Base-by-base conservation (phyloP, 2,113 vertebrate genomes). In the Eptesicus fuscus region DNA sequence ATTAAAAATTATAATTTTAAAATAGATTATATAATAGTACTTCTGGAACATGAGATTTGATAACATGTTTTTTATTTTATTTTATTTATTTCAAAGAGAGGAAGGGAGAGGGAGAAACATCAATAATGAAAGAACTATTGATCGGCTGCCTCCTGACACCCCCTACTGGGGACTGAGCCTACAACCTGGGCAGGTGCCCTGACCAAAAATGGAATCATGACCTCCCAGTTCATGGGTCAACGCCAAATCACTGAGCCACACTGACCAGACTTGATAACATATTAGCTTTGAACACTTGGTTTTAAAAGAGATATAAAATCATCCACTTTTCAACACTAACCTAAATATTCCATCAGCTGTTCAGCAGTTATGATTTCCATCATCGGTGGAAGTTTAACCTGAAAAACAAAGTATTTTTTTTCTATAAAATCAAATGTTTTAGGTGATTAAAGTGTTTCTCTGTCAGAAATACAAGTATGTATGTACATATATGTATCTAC, bases 341-440 rank as follows among this genome's bases (percentile, higher is more conserved):
- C 99, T 83, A 99, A 98, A 98, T 99, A 99, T 96, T 99, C 99
- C 99, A 99, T 99, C 97, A 99, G 98, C 92, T 99, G 99, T 97
- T 99, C 99, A 73, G 99, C 99, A 1, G 99, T 99, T 98, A 99
- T 99, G 93, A 99, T 99, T 98, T 99, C 99, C 99, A 99, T 99
- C 99, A 99, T 99, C 9, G 99, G 99, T 49, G 99, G 99, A 97
- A 99, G 98, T 98, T 99, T 99, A 91, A 99, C 99, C 99, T 99
- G 98, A 97, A 97, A 98, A 90, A 93, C 95, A 95, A 98, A 97
- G 53, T 20, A 97, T 32, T 95, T 95, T 67, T 67, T 69, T 87
- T 85, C 90, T 82, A 95, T 97, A 95, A 96, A 91, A 95, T 80
- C 35, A 90, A 91, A 85, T 53, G 61, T 78, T 96, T 96, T 47